Percentiles rank a stretch among this genome's conserved stretches.
Conservation (phyloP, 2,797 vertebrate species). For the Presbytis comata region DNA sequence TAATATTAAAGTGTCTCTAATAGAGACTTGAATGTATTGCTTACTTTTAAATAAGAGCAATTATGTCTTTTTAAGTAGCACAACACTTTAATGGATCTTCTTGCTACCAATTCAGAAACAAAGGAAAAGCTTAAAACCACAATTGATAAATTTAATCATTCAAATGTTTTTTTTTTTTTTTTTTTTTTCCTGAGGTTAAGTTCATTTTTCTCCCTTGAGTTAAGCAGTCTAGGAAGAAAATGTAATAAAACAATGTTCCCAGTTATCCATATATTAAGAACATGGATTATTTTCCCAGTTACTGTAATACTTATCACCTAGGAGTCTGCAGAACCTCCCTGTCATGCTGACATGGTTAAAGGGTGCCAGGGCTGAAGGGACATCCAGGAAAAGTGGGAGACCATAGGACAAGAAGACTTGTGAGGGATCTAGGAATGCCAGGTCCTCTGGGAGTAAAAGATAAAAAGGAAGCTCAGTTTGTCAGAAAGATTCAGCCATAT, state of each 20-base stretch:
- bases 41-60: neutral
- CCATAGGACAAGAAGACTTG: slow-evolving; percentile 68
- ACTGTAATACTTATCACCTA: neutral
- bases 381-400: slow-evolving; percentile 77
- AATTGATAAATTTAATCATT: neutral
- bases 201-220: neutral
- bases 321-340: neutral
- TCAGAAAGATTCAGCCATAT: neutral
- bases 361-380: slow-evolving; percentile 73
- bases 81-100: neutral
- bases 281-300: neutral
- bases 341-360: slow-evolving; percentile 64
- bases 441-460: slow-evolving; percentile 79
- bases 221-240: neutral
- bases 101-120: neutral
- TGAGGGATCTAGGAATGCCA: slow-evolving; percentile 74
- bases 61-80: neutral
- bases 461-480: slow-evolving; percentile 26
- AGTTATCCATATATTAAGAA: neutral
- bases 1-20: neutral
- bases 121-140: neutral
- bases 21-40: neutral
- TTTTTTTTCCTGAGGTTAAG: neutral
- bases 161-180: neutral
- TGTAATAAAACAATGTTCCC: neutral